These are phyloP conservation scores for Lagria hirta DNA, from an alignment of 2,888 invertebrate species.

Conservation along the genomic window DNA sequence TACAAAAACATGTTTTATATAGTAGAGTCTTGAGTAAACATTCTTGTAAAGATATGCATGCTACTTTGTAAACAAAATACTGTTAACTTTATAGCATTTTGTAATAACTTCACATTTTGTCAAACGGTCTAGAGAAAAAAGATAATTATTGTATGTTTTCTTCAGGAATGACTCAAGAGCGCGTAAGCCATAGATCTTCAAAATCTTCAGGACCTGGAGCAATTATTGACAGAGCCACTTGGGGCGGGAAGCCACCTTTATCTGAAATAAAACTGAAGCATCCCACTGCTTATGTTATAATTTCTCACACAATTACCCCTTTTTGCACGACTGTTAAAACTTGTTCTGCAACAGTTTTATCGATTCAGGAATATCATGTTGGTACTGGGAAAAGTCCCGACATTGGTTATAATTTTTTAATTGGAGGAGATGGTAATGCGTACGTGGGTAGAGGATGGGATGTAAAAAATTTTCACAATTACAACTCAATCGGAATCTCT, in stretches of 20 bases:
- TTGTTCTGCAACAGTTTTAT: constrained; percentile 55
- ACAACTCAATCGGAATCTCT: constrained; percentile 53
- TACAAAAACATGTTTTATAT: no score
- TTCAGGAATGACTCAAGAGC: no score
- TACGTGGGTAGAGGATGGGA: constrained; percentile 59
- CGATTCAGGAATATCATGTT: constrained; percentile 55
- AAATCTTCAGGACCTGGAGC: constrained; percentile 10
- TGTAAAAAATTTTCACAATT: constrained; percentile 57
- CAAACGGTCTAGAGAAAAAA: no score
- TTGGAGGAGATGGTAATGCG: constrained; percentile 59
- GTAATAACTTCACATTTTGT: no score
- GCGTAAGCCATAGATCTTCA: no score
- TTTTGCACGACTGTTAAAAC: constrained; percentile 51
- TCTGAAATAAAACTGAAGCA: constrained; percentile 35
- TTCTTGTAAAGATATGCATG: no score
- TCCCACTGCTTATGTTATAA: constrained; percentile 55
- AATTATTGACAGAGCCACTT: constrained; percentile 5
- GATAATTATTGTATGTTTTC: no score
- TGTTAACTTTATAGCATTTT: no score
- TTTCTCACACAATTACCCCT: constrained; percentile 58
- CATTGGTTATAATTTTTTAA: constrained; percentile 54
- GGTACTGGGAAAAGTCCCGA: constrained; percentile 52
- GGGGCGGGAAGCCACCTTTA: constrained; percentile 10
- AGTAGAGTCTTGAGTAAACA: no score
- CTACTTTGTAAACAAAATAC: no score